These are phyloP conservation scores for Liparis tanakae DNA, from an alignment of 2,797 vertebrate genomes.

Conservation along the genomic window DNA sequence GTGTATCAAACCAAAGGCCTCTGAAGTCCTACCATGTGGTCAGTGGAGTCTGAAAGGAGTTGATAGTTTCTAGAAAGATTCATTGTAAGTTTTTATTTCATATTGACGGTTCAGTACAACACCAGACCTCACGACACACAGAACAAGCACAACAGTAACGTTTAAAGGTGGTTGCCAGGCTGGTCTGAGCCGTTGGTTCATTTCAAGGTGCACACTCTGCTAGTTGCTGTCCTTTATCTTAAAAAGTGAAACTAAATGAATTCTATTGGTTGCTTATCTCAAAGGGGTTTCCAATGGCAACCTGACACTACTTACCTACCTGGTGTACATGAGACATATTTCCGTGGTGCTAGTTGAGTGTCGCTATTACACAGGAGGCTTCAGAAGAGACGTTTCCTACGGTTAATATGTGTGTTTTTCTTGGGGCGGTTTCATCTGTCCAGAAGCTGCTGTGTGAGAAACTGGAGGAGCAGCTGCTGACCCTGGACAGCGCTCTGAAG, in stretches of 20 bases:
- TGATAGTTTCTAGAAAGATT: neutral
- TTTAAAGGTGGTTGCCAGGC: neutral
- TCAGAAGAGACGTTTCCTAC: neutral
- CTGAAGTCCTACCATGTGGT: neutral
- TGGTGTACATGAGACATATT: neutral
- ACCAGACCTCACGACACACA: neutral
- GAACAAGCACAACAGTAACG: neutral
- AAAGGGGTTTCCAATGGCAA: too few relatives aligned
- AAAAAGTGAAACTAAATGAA: neutral
- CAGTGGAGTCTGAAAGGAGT: neutral
- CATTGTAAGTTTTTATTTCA: neutral
- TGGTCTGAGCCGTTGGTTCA: neutral
- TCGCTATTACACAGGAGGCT: neutral
- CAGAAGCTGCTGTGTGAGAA: slow-evolving; percentile 97
- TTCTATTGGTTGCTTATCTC: neutral
- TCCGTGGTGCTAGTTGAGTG: neutral
- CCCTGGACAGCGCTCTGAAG: slow-evolving; percentile 95
- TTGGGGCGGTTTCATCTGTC: neutral
- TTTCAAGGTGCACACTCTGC: neutral
- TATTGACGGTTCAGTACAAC: neutral
- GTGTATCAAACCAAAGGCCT: neutral
- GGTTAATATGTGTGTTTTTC: slow-evolving; percentile 1
- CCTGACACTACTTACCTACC: neutral
- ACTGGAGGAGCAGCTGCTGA: slow-evolving; percentile 94
- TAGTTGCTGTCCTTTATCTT: neutral